Percentiles rank a stretch among this genome's conserved stretches.
Conservation (phyloP, 2,888 invertebrate genomes). For the Emmelina monodactyla region DNA sequence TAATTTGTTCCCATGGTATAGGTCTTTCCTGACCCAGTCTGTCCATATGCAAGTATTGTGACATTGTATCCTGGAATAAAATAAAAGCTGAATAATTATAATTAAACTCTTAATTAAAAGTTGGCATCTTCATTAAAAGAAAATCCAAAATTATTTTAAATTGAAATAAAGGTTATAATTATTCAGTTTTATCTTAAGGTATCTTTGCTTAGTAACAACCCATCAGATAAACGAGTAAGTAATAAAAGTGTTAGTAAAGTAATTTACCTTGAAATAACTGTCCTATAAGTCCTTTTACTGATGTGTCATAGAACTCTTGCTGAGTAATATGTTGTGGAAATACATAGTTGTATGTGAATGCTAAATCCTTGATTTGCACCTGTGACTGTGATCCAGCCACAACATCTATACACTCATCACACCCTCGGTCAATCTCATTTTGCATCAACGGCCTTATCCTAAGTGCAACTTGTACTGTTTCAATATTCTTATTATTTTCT, state of each 20-base stretch:
- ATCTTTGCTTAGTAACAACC: no score
- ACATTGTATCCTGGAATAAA: constrained; percentile 82
- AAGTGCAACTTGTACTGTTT: constrained; percentile 80
- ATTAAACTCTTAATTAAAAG: no score
- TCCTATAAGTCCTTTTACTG: constrained; percentile 74
- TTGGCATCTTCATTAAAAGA: constrained; percentile 1
- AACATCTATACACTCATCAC: constrained; percentile 75
- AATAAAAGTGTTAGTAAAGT: no score
- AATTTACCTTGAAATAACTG: constrained; percentile 85
- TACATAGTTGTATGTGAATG: constrained; percentile 86
- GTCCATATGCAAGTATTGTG: constrained; percentile 93
- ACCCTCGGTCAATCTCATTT: constrained; percentile 77
- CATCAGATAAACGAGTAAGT: no score
- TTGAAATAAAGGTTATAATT: no score
- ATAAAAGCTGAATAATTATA: no score
- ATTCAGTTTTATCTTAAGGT: no score
- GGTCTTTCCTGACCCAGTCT: constrained; percentile 95
- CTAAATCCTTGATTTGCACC: constrained; percentile 74
- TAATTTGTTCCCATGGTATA: constrained; percentile 91
- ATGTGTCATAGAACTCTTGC: constrained; percentile 74
- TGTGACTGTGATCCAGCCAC: constrained; percentile 69
- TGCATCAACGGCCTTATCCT: constrained; percentile 81
- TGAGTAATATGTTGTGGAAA: constrained; percentile 76
- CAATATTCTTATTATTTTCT: constrained; percentile 38
- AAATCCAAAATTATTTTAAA: constrained; percentile 1